These are phyloP conservation scores for Panonychus citri DNA, from an alignment of 1,140 invertebrate species.

Conservation along the genomic window DNA sequence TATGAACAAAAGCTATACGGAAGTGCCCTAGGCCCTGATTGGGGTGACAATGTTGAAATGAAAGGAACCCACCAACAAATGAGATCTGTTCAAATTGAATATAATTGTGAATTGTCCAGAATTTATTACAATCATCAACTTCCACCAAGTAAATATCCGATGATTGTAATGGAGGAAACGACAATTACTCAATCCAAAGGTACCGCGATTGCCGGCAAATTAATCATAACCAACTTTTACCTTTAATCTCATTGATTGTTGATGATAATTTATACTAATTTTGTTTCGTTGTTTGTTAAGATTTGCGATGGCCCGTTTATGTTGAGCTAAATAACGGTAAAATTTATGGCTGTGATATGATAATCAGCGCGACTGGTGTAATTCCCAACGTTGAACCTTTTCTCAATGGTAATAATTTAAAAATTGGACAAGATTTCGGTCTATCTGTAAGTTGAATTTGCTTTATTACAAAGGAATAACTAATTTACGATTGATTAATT, in stretches of 20 bases:
- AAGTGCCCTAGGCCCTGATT: conserved; percentile 80
- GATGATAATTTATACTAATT: too few relatives aligned
- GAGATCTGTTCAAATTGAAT: conserved; percentile 31
- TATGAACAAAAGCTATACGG: conserved; percentile 25
- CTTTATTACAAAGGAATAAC: too few relatives aligned
- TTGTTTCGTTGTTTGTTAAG: too few relatives aligned
- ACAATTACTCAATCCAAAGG: background rate
- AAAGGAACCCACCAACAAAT: conserved; percentile 24
- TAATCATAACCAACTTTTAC: too few relatives aligned
- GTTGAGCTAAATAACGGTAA: conserved; percentile 49
- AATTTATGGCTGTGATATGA: conserved; percentile 57
- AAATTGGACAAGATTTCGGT: conserved; percentile 39
- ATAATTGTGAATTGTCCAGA: conserved; percentile 40
- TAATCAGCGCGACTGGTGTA: conserved; percentile 89
- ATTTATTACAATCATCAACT: conserved; percentile 16
- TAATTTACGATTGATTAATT: background rate
- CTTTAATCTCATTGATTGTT: too few relatives aligned
- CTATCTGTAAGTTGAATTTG: background rate
- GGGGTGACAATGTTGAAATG: conserved; percentile 49
- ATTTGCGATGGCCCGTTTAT: conserved; percentile 38
- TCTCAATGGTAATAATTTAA: conserved; percentile 25
- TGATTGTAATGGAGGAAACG: background rate
- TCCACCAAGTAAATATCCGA: background rate
- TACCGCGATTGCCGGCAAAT: too few relatives aligned
- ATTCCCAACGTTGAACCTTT: conserved; percentile 30